Percentiles rank a stretch among this genome's conserved stretches.
Conservation (phyloP, 23 tunicate genomes). For the Trididemnum clinides region DNA sequence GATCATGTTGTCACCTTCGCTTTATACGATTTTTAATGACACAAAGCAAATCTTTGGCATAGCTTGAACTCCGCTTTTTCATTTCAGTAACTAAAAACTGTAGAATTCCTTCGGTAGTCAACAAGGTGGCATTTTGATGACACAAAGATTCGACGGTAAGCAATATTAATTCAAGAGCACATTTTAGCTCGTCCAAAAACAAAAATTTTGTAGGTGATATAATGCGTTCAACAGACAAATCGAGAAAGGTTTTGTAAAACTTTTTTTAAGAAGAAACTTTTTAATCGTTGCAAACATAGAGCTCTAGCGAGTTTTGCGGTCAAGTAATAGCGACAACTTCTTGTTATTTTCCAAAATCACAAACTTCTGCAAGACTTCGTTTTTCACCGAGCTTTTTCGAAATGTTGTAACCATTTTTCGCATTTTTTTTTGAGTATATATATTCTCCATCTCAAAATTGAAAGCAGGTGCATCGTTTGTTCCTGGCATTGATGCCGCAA, state of each 20-base stretch:
- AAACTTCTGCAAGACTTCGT: background rate
- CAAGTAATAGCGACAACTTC: background rate
- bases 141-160: background rate
- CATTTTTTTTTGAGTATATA: background rate
- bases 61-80: background rate
- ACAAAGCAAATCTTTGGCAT: background rate
- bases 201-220: background rate
- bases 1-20: constrained; percentile 6
- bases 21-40: background rate
- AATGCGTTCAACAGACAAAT: background rate
- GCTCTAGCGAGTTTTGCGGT: background rate
- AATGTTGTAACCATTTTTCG: background rate
- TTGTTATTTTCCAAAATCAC: background rate
- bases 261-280: background rate
- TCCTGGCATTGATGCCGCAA: background rate
- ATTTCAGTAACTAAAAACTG: background rate
- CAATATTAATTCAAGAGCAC: background rate
- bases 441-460: background rate
- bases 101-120: background rate
- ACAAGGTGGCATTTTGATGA: background rate
- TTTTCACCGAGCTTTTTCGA: background rate
- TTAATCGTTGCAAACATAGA: background rate
- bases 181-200: no score
- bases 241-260: background rate
- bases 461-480: background rate